These are phyloP conservation scores for Ophion ventricosus DNA, from an alignment of 2,888 invertebrate species.

Conservation along the genomic window DNA sequence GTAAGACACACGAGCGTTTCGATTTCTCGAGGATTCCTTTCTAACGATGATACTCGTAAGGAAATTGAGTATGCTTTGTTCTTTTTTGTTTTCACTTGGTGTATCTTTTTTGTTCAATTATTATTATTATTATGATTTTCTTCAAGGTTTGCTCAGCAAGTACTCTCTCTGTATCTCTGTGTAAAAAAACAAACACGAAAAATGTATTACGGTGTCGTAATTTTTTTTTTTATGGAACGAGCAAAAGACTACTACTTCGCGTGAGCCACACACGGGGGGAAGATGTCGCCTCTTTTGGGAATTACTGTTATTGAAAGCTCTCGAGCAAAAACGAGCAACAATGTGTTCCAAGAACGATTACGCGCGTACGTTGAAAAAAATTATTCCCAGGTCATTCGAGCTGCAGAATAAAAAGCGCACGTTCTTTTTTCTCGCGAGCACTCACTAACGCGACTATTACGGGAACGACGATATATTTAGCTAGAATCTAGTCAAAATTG, in stretches of 20 bases:
- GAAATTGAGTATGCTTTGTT: constrained; percentile 38
- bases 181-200: constrained; percentile 30
- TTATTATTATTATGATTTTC: constrained; percentile 51
- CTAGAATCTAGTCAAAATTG: constrained; percentile 79
- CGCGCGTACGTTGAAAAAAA: background rate
- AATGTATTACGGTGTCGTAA: constrained; percentile 43
- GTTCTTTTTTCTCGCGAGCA: constrained; percentile 41
- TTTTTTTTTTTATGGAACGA: constrained; percentile 40
- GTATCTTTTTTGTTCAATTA: constrained; percentile 53
- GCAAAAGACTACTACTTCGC: constrained; percentile 10
- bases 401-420: background rate
- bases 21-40: constrained; percentile 35
- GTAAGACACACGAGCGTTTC: constrained; percentile 29
- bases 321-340: constrained; percentile 3
- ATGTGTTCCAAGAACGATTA: background rate
- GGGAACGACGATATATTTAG: constrained; percentile 65
- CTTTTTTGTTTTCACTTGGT: constrained; percentile 48
- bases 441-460: constrained; percentile 62
- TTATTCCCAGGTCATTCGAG: background rate
- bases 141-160: constrained; percentile 60
- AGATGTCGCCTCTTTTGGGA: constrained; percentile 38
- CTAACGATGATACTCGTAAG: constrained; percentile 7
- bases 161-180: constrained; percentile 65
- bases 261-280: constrained; percentile 15
- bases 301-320: background rate